These are phyloP conservation scores for Apocrypta bakeri DNA, from an alignment of 1,140 invertebrate species.

Conservation along the genomic window DNA sequence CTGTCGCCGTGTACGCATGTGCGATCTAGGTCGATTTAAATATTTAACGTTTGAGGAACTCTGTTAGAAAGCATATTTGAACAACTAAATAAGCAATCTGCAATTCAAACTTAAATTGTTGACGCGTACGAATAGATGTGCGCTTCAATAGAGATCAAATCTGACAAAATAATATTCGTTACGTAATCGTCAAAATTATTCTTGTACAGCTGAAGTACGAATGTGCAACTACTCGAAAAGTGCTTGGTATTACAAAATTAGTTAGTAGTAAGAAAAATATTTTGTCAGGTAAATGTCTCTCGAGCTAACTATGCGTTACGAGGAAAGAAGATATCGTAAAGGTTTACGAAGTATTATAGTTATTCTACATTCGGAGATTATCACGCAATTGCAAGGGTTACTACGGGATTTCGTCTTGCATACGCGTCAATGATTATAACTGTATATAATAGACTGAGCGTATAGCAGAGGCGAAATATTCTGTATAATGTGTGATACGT, in stretches of 20 bases:
- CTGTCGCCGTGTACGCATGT: background rate
- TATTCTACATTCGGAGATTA: background rate
- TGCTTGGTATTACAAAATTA: background rate
- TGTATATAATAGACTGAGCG: background rate
- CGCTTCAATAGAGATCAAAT: background rate
- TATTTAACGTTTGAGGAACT: slow-evolving; percentile 4
- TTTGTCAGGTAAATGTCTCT: background rate
- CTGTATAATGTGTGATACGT: background rate
- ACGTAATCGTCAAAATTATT: background rate
- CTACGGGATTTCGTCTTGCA: background rate
- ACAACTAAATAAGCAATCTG: slow-evolving; percentile 6
- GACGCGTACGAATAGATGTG: background rate
- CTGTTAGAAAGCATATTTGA: slow-evolving; percentile 19
- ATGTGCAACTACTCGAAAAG: background rate
- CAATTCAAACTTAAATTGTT: background rate
- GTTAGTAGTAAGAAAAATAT: background rate
- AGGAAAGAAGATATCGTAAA: background rate
- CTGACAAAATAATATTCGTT: background rate
- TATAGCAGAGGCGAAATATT: background rate
- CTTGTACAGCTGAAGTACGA: background rate
- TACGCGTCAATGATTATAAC: background rate
- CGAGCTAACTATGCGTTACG: background rate
- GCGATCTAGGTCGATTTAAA: slow-evolving; percentile 19
- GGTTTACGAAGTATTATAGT: background rate
- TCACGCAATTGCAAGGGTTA: background rate